Base-by-base conservation (phyloP, 2,113 vertebrate genomes). In the Terrapene triunguis region DNA sequence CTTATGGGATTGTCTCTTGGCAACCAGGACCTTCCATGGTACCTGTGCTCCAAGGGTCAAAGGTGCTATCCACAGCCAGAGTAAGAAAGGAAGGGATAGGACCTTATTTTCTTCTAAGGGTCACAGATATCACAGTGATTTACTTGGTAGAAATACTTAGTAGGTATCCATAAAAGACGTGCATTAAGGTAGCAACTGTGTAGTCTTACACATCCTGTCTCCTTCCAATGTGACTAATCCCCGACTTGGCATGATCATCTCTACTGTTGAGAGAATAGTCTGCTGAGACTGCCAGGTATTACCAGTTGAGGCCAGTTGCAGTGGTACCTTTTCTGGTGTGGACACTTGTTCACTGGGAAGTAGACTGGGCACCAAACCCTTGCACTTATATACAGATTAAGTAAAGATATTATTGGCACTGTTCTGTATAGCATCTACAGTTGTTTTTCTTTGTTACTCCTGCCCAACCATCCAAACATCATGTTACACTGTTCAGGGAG, bases 201-300 rank as follows among this genome's bases (percentile, higher is more conserved):
- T 35, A 80, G 10, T 32, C 13, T 53, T 82, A 51, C 0, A 35
- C 1, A 0, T 27, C 0, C 7, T 0, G 9, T 85, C 13, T 47
- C 32, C 8, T 84, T 42, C 8, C 82, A 13, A 0, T 1, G 8
- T 5, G 50, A 2, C 4, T 44, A 47, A 6, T 38, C n/a, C 6
- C 2, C 29, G 19, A 24, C 53, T 90, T 81, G 80, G 38, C 48
- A 78, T 62, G n/a, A 29, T 38, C 50, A 14, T 74, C 38, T 74
- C 22, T 74, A 42, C 4, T 6, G 72, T 25, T 78, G 42, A 14
- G 24, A 92, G 79, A 19, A 86, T 80, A 48, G 21, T 80, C 74
- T 84, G 32, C 48, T 8, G 74, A 44, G 32, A 62, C 44, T 38
- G 12, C n/a, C 54, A 17, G 11, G 38, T 3, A 0, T 76, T 80